Conservation (phyloP, 2,113 vertebrate genomes). For the Carassius auratus region DNA sequence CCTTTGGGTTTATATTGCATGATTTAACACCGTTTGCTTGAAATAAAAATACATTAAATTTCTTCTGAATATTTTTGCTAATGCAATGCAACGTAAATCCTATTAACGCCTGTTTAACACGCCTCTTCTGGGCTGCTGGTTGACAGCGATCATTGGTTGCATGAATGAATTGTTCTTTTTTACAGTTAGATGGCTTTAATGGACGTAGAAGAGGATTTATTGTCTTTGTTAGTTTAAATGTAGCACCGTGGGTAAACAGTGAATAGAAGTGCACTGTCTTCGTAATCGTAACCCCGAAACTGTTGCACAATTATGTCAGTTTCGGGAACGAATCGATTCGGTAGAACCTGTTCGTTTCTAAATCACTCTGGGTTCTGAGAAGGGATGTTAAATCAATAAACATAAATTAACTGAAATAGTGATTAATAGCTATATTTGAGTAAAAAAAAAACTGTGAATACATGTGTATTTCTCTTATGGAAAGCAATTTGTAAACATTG, state of each 20-base stretch:
- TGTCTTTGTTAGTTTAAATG: neutral
- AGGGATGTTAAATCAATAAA: too few species aligned
- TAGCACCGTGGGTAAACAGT: too few species aligned
- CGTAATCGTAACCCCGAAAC: neutral
- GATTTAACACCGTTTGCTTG: neutral
- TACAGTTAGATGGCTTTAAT: too few species aligned
- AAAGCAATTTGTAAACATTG: too few species aligned
- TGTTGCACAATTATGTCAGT: slow-evolving; percentile 8
- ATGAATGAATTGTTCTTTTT: neutral
- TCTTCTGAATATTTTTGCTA: neutral
- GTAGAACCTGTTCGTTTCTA: neutral
- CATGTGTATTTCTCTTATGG: too few species aligned
- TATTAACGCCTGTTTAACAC: slow-evolving; percentile 3
- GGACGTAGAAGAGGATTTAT: too few species aligned
- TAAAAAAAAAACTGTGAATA: too few species aligned
- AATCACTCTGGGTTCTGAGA: too few species aligned
- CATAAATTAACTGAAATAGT: too few species aligned
- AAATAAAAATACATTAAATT: neutral
- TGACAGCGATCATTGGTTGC: neutral
- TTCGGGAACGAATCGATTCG: slow-evolving; percentile 6
- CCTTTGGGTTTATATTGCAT: neutral
- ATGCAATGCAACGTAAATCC: neutral
- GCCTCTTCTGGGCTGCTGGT: neutral
- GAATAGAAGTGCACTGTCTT: neutral
- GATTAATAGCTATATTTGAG: too few species aligned